Evolutionary conservation across 2,797 vertebrate species (phyloP), one percentile per base, ranked within the genome.

Genomic region (Pipistrellus nathusii): DNA sequence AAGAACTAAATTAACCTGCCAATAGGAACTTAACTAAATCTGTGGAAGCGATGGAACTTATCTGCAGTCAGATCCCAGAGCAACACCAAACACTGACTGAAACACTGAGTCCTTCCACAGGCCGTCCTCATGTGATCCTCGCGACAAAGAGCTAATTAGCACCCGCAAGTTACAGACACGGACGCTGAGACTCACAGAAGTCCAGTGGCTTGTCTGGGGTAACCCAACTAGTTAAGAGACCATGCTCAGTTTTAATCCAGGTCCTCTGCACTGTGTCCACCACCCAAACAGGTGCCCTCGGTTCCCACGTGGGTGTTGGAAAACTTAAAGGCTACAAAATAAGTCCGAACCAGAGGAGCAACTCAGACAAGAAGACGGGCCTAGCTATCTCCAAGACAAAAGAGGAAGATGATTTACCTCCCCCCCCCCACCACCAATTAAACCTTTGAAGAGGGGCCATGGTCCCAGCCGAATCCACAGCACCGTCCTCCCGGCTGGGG

Each of bases 401-500:
- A 71, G 20, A 92, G 32, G n/a, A 93, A 87, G 13, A 55, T 41
- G 55, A 73, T 72, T 69, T 46, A 57, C 0, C 0, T 18, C 18
- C 20, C 2, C 53, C 27, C 38, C 38, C 6, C 38, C 38, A 41
- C 38, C 44, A 44, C 44, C 57, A 46, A n/a, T 59, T 64, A 48
- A 90, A 80, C 85, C 93, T 88, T 93, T 72, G 25, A 72, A 66
- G 69, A 30, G 15, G 25, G 88, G 51, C 81, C 93, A 95, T 90
- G 95, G 93, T 95, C 96, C 0, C 3, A 95, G 73, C 35, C 89
- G 27, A 21, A 62, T 51, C 57, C 32, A 84, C 72, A 6, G 30
- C 18, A 3, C n/a, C 44, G 21, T 82, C 87, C 92, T 94, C 91
- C 73, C 75, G 81, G 93, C 2, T 96, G 95, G 95, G 88, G 76